A percentile compares a stretch with the other conserved stretches of the same genome.
phyloP scores from a whole-genome alignment of 2,113 vertebrate genomes.

The Fregata magnificens region DNA sequence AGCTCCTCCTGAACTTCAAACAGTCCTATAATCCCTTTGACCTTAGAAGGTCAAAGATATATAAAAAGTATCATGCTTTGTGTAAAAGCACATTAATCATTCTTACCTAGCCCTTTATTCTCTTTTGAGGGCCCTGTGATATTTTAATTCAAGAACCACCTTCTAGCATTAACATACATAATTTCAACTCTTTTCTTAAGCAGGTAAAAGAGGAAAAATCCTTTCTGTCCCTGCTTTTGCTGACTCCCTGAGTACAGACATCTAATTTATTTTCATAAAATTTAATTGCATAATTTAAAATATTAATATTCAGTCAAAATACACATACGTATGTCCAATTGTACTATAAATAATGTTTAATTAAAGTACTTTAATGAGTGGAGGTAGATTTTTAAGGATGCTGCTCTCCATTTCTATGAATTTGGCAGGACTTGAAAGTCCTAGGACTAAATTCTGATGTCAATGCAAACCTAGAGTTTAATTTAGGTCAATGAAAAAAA shows the following conservation, averaged over 20 bases:
- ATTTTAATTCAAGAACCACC: conserved; percentile 23
- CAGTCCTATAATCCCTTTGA: conserved; percentile 63
- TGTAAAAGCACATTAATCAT: conserved; percentile 64
- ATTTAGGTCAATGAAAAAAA: neutral
- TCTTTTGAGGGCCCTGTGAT: neutral
- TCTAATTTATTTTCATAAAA: neutral
- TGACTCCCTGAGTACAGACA: neutral
- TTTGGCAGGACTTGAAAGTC: conserved; percentile 14
- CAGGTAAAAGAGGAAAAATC: neutral
- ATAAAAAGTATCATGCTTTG: conserved; percentile 70
- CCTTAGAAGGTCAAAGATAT: conserved; percentile 65
- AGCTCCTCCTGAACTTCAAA: conserved; percentile 68
- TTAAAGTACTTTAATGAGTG: neutral
- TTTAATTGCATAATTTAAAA: neutral
- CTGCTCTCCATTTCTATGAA: neutral
- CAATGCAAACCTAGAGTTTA: conserved; percentile 13
- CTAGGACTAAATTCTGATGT: conserved; percentile 3
- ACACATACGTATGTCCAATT: neutral
- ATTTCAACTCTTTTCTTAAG: neutral
- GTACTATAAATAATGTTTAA: conserved; percentile 15
- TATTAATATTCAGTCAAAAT: neutral
- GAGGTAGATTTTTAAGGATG: neutral
- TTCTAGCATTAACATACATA: neutral
- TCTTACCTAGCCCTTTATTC: conserved; percentile 37
- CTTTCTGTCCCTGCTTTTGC: neutral